Base-by-base conservation (phyloP, 2,888 invertebrate species). In the Synergus umbraculus region DNA sequence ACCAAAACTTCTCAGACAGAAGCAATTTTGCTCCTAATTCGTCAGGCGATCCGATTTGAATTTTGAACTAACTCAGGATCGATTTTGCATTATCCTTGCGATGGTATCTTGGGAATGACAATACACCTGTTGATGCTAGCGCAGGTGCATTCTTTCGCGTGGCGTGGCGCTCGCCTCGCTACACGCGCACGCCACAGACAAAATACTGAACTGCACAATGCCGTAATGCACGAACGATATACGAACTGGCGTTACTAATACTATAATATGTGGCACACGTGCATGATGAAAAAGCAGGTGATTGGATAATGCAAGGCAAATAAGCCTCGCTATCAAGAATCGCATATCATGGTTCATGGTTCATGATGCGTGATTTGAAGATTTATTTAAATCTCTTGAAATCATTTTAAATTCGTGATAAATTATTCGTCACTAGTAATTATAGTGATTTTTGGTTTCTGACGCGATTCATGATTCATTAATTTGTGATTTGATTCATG, bases 301-400 rank as follows among this genome's bases (percentile, higher is more conserved):
- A 87, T 88, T 86, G 85, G 86, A 81, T 83, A 85, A 84, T 84
- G 81, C 81, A 79, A 80, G 81, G 83, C 78, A 83, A 86, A 84
- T 84, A 83, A 83, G 78, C 46, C 43, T 10, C n/a, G 10, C 29
- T 37, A 18, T 22, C 54, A 41, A 80, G 77, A 18, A 58, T 58
- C 73, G 81, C 77, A 82, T 73, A 65, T 66, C 41, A 49, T 49
- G 29, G 46, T 67, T 22, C 67, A 13, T 46, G 67, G 15, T 58
- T 58, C 7, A n/a, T 18, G 58, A 18, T 15, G 13, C 46, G 13
- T 46, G 46, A 46, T 37, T 37, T 37, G 37, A 29, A 29, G 22
- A 29, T 29, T 29, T 29, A 29, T 29, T 29, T 29, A 29, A 29
- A 29, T 29, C 22, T 29, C 22, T 29, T 29, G 22, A 29, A 29